Conservation (phyloP, 1,140 invertebrate species). For the Periplaneta americana region DNA sequence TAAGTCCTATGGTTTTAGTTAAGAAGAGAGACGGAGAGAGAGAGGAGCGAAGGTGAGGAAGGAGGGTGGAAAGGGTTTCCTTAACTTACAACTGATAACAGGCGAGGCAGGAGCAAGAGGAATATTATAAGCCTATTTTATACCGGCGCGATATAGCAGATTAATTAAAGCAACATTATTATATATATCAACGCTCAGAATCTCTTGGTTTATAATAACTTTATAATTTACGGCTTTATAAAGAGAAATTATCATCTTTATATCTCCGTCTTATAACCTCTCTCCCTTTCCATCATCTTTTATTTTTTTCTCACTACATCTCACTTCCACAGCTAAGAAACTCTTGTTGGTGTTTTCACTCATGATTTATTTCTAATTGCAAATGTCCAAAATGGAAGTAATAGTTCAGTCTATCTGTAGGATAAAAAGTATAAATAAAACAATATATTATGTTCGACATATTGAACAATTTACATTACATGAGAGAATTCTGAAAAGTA, state of each 20-base stretch:
- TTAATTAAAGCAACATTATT: conserved; percentile 10
- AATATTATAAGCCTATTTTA: conserved; percentile 9
- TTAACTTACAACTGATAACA: conserved; percentile 12
- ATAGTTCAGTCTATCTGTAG: too few relatives aligned
- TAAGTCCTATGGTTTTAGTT: not conserved
- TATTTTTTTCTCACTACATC: not conserved
- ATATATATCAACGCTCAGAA: conserved; percentile 1
- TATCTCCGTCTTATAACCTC: not conserved
- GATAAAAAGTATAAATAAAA: too few relatives aligned
- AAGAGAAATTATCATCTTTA: not conserved
- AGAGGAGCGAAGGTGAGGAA: not conserved
- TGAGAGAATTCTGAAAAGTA: too few relatives aligned
- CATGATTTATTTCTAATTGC: too few relatives aligned
- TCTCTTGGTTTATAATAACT: conserved; percentile 11
- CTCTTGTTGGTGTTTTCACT: too few relatives aligned
- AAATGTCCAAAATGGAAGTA: too few relatives aligned
- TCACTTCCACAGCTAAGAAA: too few relatives aligned
- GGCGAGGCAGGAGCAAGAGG: not conserved
- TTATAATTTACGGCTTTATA: conserved; percentile 8
- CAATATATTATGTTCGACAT: too few relatives aligned
- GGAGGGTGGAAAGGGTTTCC: not conserved
- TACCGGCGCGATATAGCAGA: not conserved
- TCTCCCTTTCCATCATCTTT: not conserved
- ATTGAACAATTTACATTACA: too few relatives aligned
- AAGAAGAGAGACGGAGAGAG: not conserved